These are phyloP conservation scores for Agonopterix arenella DNA, from an alignment of 2,888 invertebrate genomes.

Conservation along the genomic window DNA sequence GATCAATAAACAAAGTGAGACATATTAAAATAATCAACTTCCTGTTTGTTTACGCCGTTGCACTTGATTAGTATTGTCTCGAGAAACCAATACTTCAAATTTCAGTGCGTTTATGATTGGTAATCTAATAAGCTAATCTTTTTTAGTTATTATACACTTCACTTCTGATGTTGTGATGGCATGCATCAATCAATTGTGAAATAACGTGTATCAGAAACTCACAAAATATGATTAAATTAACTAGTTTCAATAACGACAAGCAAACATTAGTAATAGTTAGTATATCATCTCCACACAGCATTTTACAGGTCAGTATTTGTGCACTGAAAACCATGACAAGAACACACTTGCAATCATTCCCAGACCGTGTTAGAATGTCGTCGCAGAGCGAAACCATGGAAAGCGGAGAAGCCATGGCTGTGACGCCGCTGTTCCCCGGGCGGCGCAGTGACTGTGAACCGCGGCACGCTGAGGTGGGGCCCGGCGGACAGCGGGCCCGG, in stretches of 20 bases:
- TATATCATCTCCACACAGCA: background rate
- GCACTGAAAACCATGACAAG: conserved; percentile 31
- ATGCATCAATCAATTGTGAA: no score
- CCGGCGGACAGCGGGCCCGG: conserved; percentile 64
- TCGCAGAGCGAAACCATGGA: conserved; percentile 82
- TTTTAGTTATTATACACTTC: no score
- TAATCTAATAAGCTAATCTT: background rate
- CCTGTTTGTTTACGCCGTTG: no score
- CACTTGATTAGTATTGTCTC: no score
- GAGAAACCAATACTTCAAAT: no score
- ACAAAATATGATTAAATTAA: no score
- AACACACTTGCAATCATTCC: conserved; percentile 36
- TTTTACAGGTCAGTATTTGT: background rate
- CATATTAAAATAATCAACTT: background rate
- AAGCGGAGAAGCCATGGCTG: conserved; percentile 66
- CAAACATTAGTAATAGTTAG: background rate
- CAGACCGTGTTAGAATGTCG: conserved; percentile 83
- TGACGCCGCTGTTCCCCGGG: conserved; percentile 69
- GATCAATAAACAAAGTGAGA: background rate
- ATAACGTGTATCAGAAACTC: no score
- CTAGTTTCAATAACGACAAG: background rate
- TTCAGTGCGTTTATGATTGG: background rate
- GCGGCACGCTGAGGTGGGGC: conserved; percentile 70
- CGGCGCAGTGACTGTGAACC: conserved; percentile 73
- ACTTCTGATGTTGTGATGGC: no score